These are phyloP conservation scores for Aphrocallistes beatrix DNA, from an alignment of 37 sponge, comb jelly and placozoan genomes.

Conservation along the genomic window DNA sequence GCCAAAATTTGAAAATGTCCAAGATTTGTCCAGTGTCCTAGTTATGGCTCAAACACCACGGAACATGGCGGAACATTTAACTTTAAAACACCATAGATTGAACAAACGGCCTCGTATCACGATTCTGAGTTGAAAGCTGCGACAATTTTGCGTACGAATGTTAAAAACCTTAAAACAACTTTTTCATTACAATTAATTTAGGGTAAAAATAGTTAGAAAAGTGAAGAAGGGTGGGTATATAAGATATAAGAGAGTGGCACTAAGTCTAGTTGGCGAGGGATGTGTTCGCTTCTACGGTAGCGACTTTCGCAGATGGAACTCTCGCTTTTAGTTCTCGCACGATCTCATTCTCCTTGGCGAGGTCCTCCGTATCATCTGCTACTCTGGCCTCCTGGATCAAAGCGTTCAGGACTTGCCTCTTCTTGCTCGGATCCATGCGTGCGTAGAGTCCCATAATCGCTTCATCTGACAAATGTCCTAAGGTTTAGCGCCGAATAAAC, in stretches of 20 bases:
- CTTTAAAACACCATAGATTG: too few species aligned
- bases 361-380: constrained; percentile 13
- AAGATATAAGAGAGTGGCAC: not conserved
- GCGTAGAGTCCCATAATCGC: constrained; percentile 2
- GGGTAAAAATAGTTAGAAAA: too few species aligned
- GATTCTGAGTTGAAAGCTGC: too few species aligned
- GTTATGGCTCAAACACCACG: too few species aligned
- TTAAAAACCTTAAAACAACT: too few species aligned
- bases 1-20: too few species aligned
- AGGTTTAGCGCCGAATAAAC: too few species aligned
- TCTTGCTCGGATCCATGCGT: not conserved
- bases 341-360: not conserved
- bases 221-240: not conserved
- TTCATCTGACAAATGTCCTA: not conserved
- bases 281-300: not conserved
- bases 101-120: too few species aligned
- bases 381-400: not conserved
- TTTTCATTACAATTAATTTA: too few species aligned
- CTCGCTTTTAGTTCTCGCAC: not conserved
- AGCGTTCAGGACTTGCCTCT: not conserved
- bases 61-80: too few species aligned
- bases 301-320: not conserved
- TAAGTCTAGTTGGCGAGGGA: not conserved
- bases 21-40: too few species aligned
- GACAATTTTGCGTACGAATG: too few species aligned